Evolutionary conservation across 2,797 vertebrate genomes (phyloP).

Genomic region (Microchirus variegatus): DNA sequence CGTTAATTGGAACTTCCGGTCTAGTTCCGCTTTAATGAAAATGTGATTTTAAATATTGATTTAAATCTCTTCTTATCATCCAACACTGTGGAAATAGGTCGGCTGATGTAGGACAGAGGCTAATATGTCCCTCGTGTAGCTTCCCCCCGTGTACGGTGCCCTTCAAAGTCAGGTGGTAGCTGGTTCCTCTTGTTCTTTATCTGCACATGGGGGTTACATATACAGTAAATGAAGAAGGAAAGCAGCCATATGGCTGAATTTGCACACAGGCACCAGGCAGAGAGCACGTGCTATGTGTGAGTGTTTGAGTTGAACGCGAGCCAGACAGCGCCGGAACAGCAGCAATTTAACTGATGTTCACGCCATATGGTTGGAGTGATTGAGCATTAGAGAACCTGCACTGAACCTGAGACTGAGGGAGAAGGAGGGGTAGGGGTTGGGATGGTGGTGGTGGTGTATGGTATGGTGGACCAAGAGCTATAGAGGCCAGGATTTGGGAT

Average conservation of each 20-base stretch:
- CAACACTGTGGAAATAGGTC: background rate
- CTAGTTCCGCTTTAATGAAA: too few relatives aligned
- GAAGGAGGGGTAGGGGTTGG: slow-evolving; percentile 18
- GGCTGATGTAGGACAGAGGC: background rate
- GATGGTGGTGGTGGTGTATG: slow-evolving; percentile 10
- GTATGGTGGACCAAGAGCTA: slow-evolving; percentile 38
- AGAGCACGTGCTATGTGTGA: slow-evolving; percentile 12
- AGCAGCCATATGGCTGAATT: slow-evolving; percentile 68
- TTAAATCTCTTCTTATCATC: background rate
- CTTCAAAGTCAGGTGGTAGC: slow-evolving; percentile 44
- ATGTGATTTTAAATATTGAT: too few relatives aligned
- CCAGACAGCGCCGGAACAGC: slow-evolving; percentile 69
- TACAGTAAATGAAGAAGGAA: slow-evolving; percentile 63
- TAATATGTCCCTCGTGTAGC: too few relatives aligned
- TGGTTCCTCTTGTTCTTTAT: slow-evolving; percentile 61
- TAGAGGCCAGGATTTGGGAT: slow-evolving; percentile 63
- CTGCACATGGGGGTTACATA: slow-evolving; percentile 45
- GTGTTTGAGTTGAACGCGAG: slow-evolving; percentile 58
- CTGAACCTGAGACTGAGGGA: slow-evolving; percentile 70
- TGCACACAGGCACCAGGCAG: slow-evolving; percentile 50
- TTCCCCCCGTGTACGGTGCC: slow-evolving; percentile 8
- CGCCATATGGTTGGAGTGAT: slow-evolving; percentile 81
- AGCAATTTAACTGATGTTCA: slow-evolving; percentile 82
- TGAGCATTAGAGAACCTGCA: slow-evolving; percentile 77
- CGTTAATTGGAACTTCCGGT: too few relatives aligned